These are phyloP conservation scores for Rhinoptilus africanus DNA, from an alignment of 2,113 vertebrate species.

Conservation along the genomic window DNA sequence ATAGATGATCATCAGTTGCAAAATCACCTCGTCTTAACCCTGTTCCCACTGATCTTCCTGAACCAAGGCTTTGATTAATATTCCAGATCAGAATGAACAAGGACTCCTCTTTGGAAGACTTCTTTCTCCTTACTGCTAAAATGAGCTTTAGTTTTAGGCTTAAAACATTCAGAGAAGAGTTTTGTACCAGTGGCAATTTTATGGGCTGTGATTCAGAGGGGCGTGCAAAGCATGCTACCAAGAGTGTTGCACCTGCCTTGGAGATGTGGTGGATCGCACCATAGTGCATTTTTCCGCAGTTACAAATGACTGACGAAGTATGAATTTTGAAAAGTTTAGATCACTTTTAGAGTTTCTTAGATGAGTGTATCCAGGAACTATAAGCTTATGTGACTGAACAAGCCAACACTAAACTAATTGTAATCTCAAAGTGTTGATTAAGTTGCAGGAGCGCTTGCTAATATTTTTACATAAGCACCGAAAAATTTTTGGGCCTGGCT, in stretches of 20 bases:
- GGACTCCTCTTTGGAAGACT: not conserved
- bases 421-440: not conserved
- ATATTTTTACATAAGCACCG: not conserved
- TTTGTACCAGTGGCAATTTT: not conserved
- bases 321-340: not conserved
- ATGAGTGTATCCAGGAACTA: fast-evolving
- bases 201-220: fast-evolving
- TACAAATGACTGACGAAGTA: not conserved
- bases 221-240: not conserved
- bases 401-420: not conserved
- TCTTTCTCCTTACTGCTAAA: not conserved
- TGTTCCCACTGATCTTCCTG: not conserved
- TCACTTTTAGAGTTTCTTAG: not conserved
- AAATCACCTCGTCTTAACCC: not conserved
- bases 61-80: not conserved
- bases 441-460: not conserved
- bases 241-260: not conserved
- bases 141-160: not conserved
- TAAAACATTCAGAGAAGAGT: not conserved
- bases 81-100: not conserved
- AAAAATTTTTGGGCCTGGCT: not conserved
- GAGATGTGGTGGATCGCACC: not conserved
- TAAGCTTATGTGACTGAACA: not conserved
- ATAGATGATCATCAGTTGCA: not conserved
- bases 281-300: not conserved